Evolutionary conservation across 2,113 vertebrate species (phyloP), one percentile per base, ranked within the genome.

Genomic region (Gambusia affinis): DNA sequence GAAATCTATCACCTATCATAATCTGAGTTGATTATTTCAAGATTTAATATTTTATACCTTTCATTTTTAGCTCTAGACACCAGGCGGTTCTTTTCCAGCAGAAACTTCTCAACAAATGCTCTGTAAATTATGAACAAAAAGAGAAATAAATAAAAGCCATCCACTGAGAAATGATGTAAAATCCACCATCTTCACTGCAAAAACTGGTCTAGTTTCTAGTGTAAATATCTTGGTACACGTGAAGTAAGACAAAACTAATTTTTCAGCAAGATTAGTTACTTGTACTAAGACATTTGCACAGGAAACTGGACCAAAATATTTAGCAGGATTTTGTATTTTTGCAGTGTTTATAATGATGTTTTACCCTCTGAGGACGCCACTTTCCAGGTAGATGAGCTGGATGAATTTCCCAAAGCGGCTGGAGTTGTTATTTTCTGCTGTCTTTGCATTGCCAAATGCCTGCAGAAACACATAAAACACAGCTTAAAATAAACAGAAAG

Each of bases 401-500:
- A 99, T 97, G 80, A 99, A 99, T 84, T 98, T 99, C 73, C 97
- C 97, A 37, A 99, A 99, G 65, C 98, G 96, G 75, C 98, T 99
- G 73, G 97, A 99, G 92, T 99, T 99, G 90, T 98, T 95, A 93
- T 99, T 99, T 86, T 97, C 94, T 12, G 95, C 92, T 0, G 97
- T 99, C 90, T 95, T 97, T 19, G 98, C 97, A 1, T 99, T 99
- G 75, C 98, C 97, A 72, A 99, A 99, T 12, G 94, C 94, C 94
- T 98, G 96, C 95, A 95, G 79, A 3, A 81, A 83, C 75, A 92
- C 51, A 67, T 30, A 80, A 4, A 60, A 79, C 69, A 82, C 54
- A 44, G 22, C 7, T 7, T 37, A 4, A 14, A 75, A 51, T 31
- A 72, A 31, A 27, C 24, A 47, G 8, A 57, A 57, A n/a, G 10